Evolutionary conservation across 2,113 vertebrate genomes (phyloP).

Genomic region (Microcebus murinus): DNA sequence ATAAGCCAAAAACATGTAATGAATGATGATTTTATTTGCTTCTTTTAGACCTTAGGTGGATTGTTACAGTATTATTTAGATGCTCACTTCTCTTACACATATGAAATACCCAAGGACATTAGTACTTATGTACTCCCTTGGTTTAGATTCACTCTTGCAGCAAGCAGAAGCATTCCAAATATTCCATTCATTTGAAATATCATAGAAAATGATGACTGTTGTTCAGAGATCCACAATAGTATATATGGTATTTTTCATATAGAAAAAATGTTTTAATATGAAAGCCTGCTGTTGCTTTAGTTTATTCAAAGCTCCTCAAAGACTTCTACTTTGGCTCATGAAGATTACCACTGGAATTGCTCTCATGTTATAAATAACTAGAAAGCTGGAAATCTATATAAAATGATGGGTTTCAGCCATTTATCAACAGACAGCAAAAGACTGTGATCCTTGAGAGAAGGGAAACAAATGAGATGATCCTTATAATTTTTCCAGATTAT

Average conservation of each 20-base stretch:
- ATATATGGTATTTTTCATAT: not conserved
- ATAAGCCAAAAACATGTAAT: conserved; percentile 37
- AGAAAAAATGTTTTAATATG: not conserved
- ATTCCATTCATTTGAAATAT: conserved; percentile 14
- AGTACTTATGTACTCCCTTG: not conserved
- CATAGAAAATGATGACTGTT: not conserved
- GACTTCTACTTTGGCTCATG: not conserved
- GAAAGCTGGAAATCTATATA: not conserved
- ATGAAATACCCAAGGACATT: not conserved
- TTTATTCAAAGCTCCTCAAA: conserved; percentile 31
- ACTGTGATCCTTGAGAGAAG: not conserved
- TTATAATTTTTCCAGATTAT: conserved; percentile 16
- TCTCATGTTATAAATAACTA: not conserved
- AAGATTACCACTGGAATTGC: not conserved
- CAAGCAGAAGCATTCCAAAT: not conserved
- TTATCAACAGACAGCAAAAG: not conserved
- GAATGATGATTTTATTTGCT: conserved; percentile 42
- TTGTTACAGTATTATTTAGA: conserved; percentile 37
- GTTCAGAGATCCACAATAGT: not conserved
- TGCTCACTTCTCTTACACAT: not conserved
- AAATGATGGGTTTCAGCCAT: not conserved
- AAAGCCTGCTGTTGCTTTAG: not conserved
- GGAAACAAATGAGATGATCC: not conserved
- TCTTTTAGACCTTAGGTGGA: conserved; percentile 51
- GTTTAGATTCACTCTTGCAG: not conserved